Evolutionary conservation across 2,888 invertebrate species (phyloP), one percentile per base, ranked within the genome.

Genomic region (Diplazon laetatorius): DNA sequence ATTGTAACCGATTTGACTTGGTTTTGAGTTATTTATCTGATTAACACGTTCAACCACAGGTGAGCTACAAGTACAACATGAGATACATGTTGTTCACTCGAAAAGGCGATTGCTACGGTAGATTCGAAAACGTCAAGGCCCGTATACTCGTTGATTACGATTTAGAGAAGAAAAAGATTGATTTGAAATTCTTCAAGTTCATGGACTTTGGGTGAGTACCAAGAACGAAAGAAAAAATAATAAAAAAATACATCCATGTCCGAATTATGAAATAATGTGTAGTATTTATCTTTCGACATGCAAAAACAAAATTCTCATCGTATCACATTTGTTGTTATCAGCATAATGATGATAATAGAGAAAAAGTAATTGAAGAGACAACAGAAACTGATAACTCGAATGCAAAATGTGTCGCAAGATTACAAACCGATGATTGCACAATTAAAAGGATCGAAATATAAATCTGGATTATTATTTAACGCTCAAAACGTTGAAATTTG

Each of bases 181-280:
- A 18, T 12, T 37, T 88, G 0, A 52, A 78, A 6, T 74, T 69
- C 8, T 48, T 87, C 20, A 73, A 85, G 4, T 80, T 86, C 35
- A 9, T 42, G 0, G 46, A 66, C 2, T 46, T 85, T n/a, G 71
- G 82, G 88, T 89, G 83, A 85, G 68, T 81, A n/a, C n/a, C 16
- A 37, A 22, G 20, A 12, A 6, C n/a, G n/a, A 48, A 20, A 48
- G 9, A 44, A 25, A 25, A 30, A 44, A 63, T 0, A 14, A n/a
- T n/a, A 48, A 20, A 18, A 20, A 10, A 20, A 48, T 18, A 48
- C 2, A 10, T 48, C 18, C 1, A 10, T 50, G 12, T 22, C 12
- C 6, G 22, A 3, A 22, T 50, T 50, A 20, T 22, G 14, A 0
- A 37, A 39, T 5, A 14, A 60, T 25, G 30, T 14, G 20, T n/a